These are phyloP conservation scores for Clytia hemisphaerica DNA, from an alignment of 30 jellyfish, hydroid and myxozoan species.

Conservation along the genomic window DNA sequence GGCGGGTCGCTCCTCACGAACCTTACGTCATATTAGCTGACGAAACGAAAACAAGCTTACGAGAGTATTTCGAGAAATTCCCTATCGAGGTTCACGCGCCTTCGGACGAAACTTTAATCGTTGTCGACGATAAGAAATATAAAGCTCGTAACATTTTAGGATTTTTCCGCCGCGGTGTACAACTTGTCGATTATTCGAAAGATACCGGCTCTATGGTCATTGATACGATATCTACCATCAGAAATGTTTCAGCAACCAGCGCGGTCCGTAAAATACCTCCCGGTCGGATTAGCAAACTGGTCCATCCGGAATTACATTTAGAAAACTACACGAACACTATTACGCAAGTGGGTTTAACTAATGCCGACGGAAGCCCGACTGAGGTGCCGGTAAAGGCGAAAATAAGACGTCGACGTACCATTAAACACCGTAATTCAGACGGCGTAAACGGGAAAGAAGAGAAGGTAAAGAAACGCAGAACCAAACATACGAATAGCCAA, in stretches of 20 bases:
- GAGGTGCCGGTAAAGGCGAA: not conserved
- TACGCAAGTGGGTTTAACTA: conserved; percentile 49
- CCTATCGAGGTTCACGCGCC: conserved; percentile 85
- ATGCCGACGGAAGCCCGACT: not conserved
- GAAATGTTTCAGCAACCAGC: conserved; percentile 42
- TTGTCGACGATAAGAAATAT: conserved; percentile 48
- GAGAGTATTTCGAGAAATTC: conserved; percentile 58
- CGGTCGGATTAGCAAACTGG: conserved; percentile 84
- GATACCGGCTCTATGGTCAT: conserved; percentile 55
- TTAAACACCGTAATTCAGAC: conserved; percentile 7
- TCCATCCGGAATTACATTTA: conserved; percentile 80
- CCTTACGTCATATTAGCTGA: conserved; percentile 54
- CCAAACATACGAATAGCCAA: not conserved
- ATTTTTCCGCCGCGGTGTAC: conserved; percentile 89
- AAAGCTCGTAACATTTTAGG: conserved; percentile 86
- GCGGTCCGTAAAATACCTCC: conserved; percentile 98
- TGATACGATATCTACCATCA: conserved; percentile 78
- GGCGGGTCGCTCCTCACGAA: conserved; percentile 77
- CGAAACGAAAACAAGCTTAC: conserved; percentile 25
- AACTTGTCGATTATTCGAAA: conserved; percentile 76
- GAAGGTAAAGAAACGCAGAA: not conserved
- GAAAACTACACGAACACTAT: conserved; percentile 76
- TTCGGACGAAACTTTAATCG: conserved; percentile 51
- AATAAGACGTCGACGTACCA: conserved; percentile 7
- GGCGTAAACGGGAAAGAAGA: not conserved